Evolutionary conservation across 2,797 vertebrate species (phyloP).

Genomic region (Ficedula albicollis): DNA sequence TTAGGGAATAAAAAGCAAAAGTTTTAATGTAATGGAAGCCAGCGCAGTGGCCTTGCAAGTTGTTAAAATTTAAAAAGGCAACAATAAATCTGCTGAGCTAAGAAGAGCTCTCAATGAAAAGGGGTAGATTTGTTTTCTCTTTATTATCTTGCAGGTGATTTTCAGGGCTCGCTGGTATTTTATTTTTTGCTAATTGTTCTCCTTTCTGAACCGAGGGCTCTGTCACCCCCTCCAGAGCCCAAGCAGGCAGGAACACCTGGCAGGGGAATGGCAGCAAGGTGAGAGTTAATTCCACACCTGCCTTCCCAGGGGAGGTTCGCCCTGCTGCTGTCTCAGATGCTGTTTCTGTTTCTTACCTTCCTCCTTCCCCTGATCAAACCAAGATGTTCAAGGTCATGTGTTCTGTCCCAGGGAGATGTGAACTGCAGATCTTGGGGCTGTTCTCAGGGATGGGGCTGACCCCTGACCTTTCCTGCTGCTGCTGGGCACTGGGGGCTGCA

Average conservation of each 20-base stretch:
- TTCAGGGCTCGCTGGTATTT: slow-evolving; percentile 1
- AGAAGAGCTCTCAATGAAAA: slow-evolving; percentile 3
- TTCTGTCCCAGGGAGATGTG: background rate
- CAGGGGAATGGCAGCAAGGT: background rate
- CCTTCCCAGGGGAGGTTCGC: background rate
- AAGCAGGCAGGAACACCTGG: background rate
- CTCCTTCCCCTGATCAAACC: background rate
- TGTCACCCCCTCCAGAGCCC: background rate
- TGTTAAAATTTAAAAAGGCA: slow-evolving; percentile 41
- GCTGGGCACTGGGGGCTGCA: background rate
- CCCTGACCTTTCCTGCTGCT: background rate
- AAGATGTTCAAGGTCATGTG: background rate
- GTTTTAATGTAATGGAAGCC: background rate
- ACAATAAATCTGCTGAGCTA: slow-evolving; percentile 51
- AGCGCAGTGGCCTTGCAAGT: background rate
- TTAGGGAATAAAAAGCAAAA: slow-evolving; percentile 36
- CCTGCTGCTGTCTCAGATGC: background rate
- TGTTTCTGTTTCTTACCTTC: background rate
- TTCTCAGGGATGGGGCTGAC: background rate
- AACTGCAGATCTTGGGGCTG: accelerated
- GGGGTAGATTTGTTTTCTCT: slow-evolving; percentile 27
- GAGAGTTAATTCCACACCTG: background rate
- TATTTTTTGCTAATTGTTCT: slow-evolving; percentile 43
- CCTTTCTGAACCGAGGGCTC: background rate
- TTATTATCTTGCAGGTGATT: slow-evolving; percentile 49